phyloP scores from a whole-genome alignment of 2,113 vertebrate species.

The Protomyctophum bolini region DNA sequence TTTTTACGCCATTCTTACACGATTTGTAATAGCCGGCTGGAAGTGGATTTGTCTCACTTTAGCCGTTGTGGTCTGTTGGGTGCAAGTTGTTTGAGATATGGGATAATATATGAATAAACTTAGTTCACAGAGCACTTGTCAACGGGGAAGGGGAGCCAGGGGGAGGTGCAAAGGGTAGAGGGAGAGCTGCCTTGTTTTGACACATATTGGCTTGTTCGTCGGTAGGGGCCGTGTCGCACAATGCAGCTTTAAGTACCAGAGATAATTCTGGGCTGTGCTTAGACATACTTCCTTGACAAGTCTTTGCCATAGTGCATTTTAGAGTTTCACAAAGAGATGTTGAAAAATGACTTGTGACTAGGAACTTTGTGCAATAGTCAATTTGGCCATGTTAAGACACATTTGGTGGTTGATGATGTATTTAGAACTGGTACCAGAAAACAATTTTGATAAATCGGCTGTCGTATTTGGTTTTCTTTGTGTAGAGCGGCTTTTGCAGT shows the following conservation, averaged over 20 bases:
- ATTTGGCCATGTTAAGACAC: constrained; percentile 76
- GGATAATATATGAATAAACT: too few relatives aligned
- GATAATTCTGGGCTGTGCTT: constrained; percentile 66
- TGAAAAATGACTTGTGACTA: constrained; percentile 44
- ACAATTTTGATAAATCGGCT: constrained; percentile 55
- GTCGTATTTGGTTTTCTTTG: constrained; percentile 66
- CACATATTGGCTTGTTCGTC: too few relatives aligned
- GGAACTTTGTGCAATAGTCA: constrained; percentile 73
- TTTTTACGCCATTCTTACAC: too few relatives aligned
- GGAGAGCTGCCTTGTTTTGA: too few relatives aligned
- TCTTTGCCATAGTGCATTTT: constrained; percentile 72
- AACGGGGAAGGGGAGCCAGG: too few relatives aligned
- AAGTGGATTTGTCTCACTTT: too few relatives aligned
- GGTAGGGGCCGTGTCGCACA: too few relatives aligned
- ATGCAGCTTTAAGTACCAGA: constrained; percentile 47
- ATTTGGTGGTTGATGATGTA: constrained; percentile 71
- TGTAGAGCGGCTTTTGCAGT: constrained; percentile 55
- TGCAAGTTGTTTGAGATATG: too few relatives aligned
- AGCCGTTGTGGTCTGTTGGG: too few relatives aligned
- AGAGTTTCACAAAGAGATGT: constrained; percentile 56
- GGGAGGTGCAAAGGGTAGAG: too few relatives aligned
- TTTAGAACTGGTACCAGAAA: constrained; percentile 47
- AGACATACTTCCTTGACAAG: constrained; percentile 48
- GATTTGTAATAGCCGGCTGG: too few relatives aligned
- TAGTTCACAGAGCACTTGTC: too few relatives aligned